Conservation (phyloP, 2,113 vertebrate species). For the Forbesichthys agassizii region DNA sequence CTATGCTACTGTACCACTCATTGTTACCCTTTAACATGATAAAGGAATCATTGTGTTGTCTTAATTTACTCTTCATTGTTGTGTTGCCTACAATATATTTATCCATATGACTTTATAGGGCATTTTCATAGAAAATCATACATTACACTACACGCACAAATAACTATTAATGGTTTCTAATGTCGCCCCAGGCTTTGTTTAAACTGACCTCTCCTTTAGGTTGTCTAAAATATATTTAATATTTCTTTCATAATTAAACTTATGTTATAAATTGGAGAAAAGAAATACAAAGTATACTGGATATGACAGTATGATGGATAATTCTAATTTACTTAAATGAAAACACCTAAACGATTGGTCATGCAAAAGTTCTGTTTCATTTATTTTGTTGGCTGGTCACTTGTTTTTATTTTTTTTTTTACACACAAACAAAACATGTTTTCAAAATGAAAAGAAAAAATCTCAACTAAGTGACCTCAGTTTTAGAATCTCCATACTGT, state of each 20-base stretch:
- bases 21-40: not conserved
- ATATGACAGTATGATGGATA: not conserved
- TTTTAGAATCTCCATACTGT: conserved; percentile 99
- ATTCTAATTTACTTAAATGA: not conserved
- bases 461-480: conserved; percentile 95
- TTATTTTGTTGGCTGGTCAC: conserved; percentile 89
- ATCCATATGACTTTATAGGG: too few relatives aligned
- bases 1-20: not conserved
- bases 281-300: not conserved
- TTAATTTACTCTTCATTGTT: not conserved
- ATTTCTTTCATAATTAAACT: not conserved
- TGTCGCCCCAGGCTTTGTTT: conserved; percentile 96
- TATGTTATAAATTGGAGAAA: too few relatives aligned
- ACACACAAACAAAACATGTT: conserved; percentile 62
- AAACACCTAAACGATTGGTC: conserved; percentile 96
- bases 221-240: conserved; percentile 65
- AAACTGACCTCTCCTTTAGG: conserved; percentile 95
- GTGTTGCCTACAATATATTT: too few relatives aligned
- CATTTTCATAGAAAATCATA: conserved; percentile 11
- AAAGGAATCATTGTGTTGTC: conserved; percentile 3
- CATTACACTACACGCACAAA: not conserved
- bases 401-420: conserved; percentile 87
- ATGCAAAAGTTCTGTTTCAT: conserved; percentile 63
- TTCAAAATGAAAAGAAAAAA: conserved; percentile 62
- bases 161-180: conserved; percentile 60